phyloP scores from a whole-genome alignment of 2,113 vertebrate species.

The Corydoras sp. region DNA sequence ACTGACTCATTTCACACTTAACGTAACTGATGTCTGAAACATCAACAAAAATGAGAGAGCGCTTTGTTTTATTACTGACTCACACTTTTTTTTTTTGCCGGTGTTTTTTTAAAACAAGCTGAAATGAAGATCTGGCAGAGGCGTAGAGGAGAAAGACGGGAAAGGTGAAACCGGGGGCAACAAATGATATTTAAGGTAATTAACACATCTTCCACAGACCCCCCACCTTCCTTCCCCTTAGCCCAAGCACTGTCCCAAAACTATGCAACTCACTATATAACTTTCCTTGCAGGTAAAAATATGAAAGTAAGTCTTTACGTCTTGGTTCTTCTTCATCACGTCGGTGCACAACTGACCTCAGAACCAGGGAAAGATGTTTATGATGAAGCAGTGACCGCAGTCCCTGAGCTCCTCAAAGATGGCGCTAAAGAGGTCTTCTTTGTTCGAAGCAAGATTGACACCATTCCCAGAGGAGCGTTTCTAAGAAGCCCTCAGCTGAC shows the following conservation, averaged over 20 bases:
- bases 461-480: conserved; percentile 62
- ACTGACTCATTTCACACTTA: too few relatives aligned
- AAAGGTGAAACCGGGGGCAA: too few relatives aligned
- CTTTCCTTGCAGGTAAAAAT: background rate
- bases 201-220: too few relatives aligned
- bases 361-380: conserved; percentile 55
- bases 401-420: conserved; percentile 52
- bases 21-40: too few relatives aligned
- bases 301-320: conserved; percentile 21
- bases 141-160: too few relatives aligned
- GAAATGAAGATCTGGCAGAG: too few relatives aligned
- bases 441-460: conserved; percentile 55
- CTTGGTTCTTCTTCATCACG: conserved; percentile 38
- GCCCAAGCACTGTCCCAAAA: conserved; percentile 22
- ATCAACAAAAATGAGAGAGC: too few relatives aligned
- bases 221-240: too few relatives aligned
- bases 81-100: too few relatives aligned
- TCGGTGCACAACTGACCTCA: conserved; percentile 5
- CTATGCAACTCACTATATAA: conserved; percentile 52
- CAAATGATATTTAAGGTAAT: too few relatives aligned
- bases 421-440: conserved; percentile 65
- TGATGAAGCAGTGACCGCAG: conserved; percentile 43
- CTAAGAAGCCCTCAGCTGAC: conserved; percentile 55
- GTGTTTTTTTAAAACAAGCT: too few relatives aligned
- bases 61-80: too few relatives aligned